Conservation (phyloP, 1,140 invertebrate genomes). For the Bombus waltoni region DNA sequence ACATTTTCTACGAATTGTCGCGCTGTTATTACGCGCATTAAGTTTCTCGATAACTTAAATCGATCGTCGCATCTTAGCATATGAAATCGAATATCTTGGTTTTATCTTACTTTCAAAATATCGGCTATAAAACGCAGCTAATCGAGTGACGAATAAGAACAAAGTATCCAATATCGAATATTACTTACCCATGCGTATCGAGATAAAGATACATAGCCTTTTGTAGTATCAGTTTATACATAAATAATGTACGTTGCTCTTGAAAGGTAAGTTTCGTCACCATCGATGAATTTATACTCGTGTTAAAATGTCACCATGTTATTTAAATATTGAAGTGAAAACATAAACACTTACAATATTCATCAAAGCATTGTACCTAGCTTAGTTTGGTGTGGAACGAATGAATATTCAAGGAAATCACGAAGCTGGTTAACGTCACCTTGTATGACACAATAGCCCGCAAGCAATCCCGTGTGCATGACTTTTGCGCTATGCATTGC, state of each 20-base stretch:
- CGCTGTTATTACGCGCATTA: background rate
- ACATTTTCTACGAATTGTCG: too few species aligned
- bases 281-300: background rate
- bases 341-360: constrained; percentile 29
- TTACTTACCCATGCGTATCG: background rate
- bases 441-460: constrained; percentile 29
- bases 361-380: constrained; percentile 19
- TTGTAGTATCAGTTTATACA: background rate
- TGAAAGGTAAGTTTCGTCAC: background rate
- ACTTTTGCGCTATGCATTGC: constrained; percentile 54
- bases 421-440: constrained; percentile 48
- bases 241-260: background rate
- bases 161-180: background rate
- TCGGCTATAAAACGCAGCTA: background rate
- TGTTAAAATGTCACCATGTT: background rate
- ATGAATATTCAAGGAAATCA: constrained; percentile 58
- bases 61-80: too few species aligned
- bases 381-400: background rate
- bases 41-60: too few species aligned
- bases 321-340: background rate
- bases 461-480: constrained; percentile 27
- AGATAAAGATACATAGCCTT: background rate
- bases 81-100: background rate
- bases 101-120: background rate
- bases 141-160: background rate